phyloP scores from a whole-genome alignment of 2,797 vertebrate genomes.

The Cercopithecus diana region DNA sequence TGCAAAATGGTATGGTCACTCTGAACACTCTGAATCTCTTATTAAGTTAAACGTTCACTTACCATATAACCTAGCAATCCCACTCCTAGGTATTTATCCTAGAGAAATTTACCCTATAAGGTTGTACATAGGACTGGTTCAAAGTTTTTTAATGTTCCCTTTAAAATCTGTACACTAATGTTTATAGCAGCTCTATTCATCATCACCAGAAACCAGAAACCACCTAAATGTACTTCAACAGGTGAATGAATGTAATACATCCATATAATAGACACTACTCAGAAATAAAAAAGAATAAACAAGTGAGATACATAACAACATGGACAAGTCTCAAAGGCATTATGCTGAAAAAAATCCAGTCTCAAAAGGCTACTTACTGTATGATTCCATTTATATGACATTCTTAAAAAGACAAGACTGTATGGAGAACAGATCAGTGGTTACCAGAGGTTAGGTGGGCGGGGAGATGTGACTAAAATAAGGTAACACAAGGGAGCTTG shows the following conservation, averaged over 20 bases:
- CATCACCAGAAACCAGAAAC: too few relatives aligned
- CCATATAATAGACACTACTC: background rate
- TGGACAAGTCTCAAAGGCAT: background rate
- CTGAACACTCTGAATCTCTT: too few relatives aligned
- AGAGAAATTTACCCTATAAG: too few relatives aligned
- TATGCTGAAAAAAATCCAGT: background rate
- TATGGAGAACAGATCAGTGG: background rate
- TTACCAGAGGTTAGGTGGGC: background rate
- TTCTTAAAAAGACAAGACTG: background rate
- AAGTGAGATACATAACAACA: background rate
- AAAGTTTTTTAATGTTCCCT: too few relatives aligned
- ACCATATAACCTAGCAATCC: too few relatives aligned
- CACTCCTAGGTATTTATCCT: too few relatives aligned
- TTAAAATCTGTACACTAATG: too few relatives aligned
- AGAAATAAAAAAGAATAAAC: slow-evolving; percentile 8
- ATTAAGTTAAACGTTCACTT: too few relatives aligned
- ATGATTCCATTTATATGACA: background rate
- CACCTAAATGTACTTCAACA: background rate
- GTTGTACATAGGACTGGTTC: too few relatives aligned
- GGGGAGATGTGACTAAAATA: background rate
- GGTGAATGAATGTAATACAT: background rate
- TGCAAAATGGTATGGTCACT: background rate
- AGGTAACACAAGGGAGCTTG: background rate
- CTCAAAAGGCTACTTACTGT: background rate
- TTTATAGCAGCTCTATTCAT: too few relatives aligned